phyloP scores from a whole-genome alignment of 2,888 invertebrate genomes.

The Polydrusus tereticollis region DNA sequence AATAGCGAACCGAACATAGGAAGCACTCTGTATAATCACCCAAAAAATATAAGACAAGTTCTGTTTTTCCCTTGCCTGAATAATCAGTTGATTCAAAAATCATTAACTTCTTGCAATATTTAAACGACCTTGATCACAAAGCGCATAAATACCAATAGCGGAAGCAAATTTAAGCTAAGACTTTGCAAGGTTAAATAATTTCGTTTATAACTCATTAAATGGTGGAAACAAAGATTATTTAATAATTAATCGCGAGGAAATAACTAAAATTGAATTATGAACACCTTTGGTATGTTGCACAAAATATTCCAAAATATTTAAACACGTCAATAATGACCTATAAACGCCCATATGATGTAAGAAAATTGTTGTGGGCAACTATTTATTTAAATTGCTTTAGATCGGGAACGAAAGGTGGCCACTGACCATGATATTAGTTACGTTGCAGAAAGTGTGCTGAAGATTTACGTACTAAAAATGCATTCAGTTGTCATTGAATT shows the following conservation, averaged over 20 bases:
- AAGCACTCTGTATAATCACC: too few species aligned
- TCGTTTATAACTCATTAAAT: neutral
- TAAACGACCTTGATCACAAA: neutral
- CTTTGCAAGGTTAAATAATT: neutral
- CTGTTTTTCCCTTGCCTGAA: neutral
- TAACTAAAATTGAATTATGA: neutral
- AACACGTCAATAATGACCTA: slow-evolving; percentile 1
- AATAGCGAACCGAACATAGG: too few species aligned
- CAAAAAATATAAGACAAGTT: too few species aligned
- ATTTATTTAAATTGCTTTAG: neutral
- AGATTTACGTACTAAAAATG: slow-evolving; percentile 34
- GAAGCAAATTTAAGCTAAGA: neutral
- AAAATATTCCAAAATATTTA: slow-evolving; percentile 10
- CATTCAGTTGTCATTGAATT: slow-evolving; percentile 31
- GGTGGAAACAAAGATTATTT: neutral
- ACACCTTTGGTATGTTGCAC: neutral
- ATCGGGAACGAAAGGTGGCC: slow-evolving; percentile 54
- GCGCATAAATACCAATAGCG: slow-evolving; percentile 1
- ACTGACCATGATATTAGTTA: slow-evolving; percentile 56
- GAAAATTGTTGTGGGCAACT: neutral
- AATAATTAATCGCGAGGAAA: neutral
- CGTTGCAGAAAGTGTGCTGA: slow-evolving; percentile 52
- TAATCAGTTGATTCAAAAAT: neutral
- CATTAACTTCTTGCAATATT: slow-evolving; percentile 2
- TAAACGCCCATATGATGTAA: slow-evolving; percentile 10